Base-by-base conservation (phyloP, 2,113 vertebrate genomes). In the Nyctereutes procyonoides region DNA sequence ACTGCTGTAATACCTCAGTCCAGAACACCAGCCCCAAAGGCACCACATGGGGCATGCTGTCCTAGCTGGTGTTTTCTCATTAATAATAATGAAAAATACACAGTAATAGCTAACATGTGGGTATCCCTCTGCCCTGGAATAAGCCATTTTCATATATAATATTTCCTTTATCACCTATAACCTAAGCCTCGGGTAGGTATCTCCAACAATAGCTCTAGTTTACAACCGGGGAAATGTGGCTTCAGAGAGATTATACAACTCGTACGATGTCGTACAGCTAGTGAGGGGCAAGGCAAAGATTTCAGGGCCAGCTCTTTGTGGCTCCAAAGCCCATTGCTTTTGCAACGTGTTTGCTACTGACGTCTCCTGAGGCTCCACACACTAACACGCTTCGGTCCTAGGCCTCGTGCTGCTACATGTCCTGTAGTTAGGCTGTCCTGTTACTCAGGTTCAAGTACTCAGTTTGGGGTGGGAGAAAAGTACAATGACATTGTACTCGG, bases 61-160 rank as follows among this genome's bases (percentile, higher is more conserved):
- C 65, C 63, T 90, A 92, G 84, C 71, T 95, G 77, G 65, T 26
- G 65, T 85, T 95, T 93, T 55, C 83, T 94, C 91, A 38, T 56
- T 67, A 93, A 83, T 83, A 92, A 65, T 90, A 95, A 89, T 53
- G 67, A 90, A 95, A 92, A 95, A 95, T 91, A 94, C 94, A 96
- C 92, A 96, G 90, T 96, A 96, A 77, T 63, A 79, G 71, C 56
- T 92, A 88, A 81, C 58, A 92, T 22, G 43, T 93, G 71, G 43
- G 3, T 24, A 94, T 95, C 8, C 2, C 69, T 80, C 84, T 95
- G 63, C 69, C 53, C 51, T 94, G 58, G 38, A 67, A 60, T 7
- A 86, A 87, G 53, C 19, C 51, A 26, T 84, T 83, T 90, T 81
- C 38, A 77, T 32, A 15, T 73, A 53, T 2, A 13, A 9, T 51